Conservation (phyloP, 2,888 invertebrate species). For the Meta bourneti region DNA sequence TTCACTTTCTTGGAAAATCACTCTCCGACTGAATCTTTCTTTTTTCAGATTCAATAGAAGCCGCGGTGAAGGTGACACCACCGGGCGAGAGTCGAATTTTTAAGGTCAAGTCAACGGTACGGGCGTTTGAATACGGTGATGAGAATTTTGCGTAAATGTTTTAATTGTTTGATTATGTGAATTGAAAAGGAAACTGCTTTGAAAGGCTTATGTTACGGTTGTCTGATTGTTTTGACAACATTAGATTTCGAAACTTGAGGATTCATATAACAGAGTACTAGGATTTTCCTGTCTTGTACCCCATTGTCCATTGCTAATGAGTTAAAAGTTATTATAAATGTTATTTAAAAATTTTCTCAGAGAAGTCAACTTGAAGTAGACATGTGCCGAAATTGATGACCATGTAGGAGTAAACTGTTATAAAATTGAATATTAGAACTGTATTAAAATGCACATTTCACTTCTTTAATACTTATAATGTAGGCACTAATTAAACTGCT, state of each 20-base stretch:
- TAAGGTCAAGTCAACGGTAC: slow-evolving; percentile 12
- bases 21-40: background rate
- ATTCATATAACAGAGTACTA: too few species aligned
- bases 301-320: too few species aligned
- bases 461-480: too few species aligned
- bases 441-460: too few species aligned
- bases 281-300: too few species aligned
- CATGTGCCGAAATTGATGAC: too few species aligned
- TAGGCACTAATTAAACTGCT: too few species aligned
- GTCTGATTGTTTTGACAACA: background rate
- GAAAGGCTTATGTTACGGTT: background rate
- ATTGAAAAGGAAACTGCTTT: background rate
- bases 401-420: too few species aligned
- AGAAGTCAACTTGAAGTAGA: too few species aligned
- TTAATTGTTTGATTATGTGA: background rate
- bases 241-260: background rate
- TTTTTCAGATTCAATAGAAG: slow-evolving; percentile 17
- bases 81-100: slow-evolving; percentile 2
- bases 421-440: too few species aligned
- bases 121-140: background rate
- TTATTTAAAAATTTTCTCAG: too few species aligned
- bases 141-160: background rate
- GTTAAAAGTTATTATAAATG: too few species aligned
- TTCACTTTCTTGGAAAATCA: slow-evolving; percentile 36
- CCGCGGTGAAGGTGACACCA: slow-evolving; percentile 49